Conservation (phyloP, 2,797 vertebrate genomes). For the Halcyon leucocephala region DNA sequence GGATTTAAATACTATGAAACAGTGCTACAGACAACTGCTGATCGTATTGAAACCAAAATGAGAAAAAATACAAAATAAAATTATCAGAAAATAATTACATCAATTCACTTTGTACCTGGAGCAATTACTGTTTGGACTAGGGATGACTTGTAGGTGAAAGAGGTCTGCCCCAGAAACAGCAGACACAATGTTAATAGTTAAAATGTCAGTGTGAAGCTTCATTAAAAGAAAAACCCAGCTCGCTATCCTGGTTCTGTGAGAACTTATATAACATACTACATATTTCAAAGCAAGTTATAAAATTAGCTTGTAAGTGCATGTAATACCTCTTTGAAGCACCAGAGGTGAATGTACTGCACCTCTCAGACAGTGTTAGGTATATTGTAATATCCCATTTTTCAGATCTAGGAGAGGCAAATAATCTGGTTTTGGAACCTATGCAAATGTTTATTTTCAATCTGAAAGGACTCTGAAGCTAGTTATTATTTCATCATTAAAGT, state of each 20-base stretch:
- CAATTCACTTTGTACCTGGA: slow-evolving; percentile 13
- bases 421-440: not conserved
- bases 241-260: not conserved
- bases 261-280: not conserved
- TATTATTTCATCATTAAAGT: not conserved
- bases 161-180: not conserved
- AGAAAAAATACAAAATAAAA: slow-evolving; percentile 9
- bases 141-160: slow-evolving; percentile 13
- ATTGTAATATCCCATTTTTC: not conserved
- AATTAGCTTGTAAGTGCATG: not conserved
- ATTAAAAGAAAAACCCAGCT: not conserved
- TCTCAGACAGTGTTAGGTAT: not conserved
- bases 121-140: slow-evolving; percentile 30
- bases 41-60: not conserved
- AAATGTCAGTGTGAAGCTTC: not conserved
- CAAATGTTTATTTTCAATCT: not conserved
- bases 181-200: slow-evolving; percentile 27
- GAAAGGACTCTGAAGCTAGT: not conserved
- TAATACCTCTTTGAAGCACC: not conserved
- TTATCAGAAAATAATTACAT: slow-evolving; percentile 36
- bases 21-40: not conserved
- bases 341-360: not conserved
- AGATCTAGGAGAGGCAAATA: not conserved
- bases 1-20: not conserved
- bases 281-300: slow-evolving; percentile 25